Evolutionary conservation across 2,113 vertebrate species (phyloP), one percentile per base, ranked within the genome.

Genomic region (Etheostoma spectabile): DNA sequence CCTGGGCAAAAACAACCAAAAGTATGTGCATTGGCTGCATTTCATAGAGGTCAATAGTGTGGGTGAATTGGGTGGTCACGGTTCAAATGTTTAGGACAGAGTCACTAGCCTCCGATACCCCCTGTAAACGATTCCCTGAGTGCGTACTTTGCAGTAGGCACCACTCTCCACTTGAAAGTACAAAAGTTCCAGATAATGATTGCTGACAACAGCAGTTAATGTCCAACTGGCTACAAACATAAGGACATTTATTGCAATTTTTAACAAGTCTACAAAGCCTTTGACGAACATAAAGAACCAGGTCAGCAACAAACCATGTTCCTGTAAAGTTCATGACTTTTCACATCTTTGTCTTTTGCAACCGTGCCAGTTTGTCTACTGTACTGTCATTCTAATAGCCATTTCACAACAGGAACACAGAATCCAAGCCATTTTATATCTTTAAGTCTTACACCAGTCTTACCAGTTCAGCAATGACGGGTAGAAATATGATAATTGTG

Each of bases 401-500:
- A 15, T 5, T 38, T 63, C 21, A 42, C 18, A 51, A 51, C 45
- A 61, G 71, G 14, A 33, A 15, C 22, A 49, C 19, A 35, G 1
- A 14, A 10, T 65, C 42, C 13, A 3, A 10, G 42, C 13, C 42
- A 13, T 5, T 33, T 14, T 38, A 24, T 27, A 8, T 69, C 15
- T 61, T 24, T 22, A 8, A 12, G 19, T 3, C 13, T 8, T 21
- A 12, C 4, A 27, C 12, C 35, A 33, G 22, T 52, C 95, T 97
- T 90, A 99, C 98, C 97, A 99, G 95, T 89, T 99, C 97, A 18
- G 97, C 96, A 76, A 99, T 92, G 76, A 99, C 92, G 0, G 98
- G 98, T 65, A 99, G 92, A 60, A 99, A 98, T 93, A 99, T 99
- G 88, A 99, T 97, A 69, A 97, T 97, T 0, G 98, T 99, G 92